These are phyloP conservation scores for Cyclura pinguis DNA, from an alignment of 2,797 vertebrate genomes.

Conservation along the genomic window DNA sequence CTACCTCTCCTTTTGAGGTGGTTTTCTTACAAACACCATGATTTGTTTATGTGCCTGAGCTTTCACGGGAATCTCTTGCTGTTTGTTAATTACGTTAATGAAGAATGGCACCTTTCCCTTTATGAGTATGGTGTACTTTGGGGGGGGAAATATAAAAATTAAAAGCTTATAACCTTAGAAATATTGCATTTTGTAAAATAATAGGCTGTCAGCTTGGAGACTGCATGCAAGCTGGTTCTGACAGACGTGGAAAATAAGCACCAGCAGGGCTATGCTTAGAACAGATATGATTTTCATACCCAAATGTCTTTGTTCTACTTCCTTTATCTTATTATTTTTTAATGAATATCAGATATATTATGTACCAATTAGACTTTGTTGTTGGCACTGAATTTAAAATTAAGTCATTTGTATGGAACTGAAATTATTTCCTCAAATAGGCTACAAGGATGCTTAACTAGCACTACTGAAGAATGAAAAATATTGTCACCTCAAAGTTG, in stretches of 20 bases:
- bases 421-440: constrained; percentile 13
- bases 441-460: constrained; percentile 8
- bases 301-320: constrained; percentile 2
- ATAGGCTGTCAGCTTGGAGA: constrained; percentile 10
- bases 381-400: not conserved
- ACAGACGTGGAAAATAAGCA: not conserved
- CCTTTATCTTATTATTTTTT: not conserved
- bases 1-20: not conserved
- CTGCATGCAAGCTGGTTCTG: constrained; percentile 1
- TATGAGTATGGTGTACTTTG: not conserved
- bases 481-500: constrained; percentile 6
- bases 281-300: constrained; percentile 11
- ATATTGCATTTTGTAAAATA: constrained; percentile 17
- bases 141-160: not conserved
- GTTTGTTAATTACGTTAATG: not conserved
- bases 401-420: not conserved
- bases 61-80: not conserved
- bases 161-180: not conserved
- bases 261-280: constrained; percentile 2
- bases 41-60: not conserved
- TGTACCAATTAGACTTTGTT: not conserved
- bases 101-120: not conserved
- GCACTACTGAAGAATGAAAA: not conserved
- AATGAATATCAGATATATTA: not conserved
- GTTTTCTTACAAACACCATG: not conserved